Evolutionary conservation across 2,797 vertebrate species (phyloP), one percentile per base, ranked within the genome.

Genomic region (Takifugu rubripes): DNA sequence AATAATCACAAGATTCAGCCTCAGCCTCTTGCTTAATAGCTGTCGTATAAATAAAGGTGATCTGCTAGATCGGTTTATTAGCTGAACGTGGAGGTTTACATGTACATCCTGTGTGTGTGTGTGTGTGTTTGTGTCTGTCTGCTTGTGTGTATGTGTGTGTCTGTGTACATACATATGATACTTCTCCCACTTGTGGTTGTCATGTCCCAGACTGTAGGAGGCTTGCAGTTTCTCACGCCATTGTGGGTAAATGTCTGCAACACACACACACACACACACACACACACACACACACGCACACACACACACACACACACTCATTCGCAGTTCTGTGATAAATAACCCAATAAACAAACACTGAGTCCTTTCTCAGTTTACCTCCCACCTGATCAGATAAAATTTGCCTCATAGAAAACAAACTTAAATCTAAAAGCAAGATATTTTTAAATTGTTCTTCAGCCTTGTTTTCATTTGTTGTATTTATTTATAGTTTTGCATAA

Each of bases 151-250:
- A 5, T 6, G 44, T 21, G 44, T 46, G 44, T 4, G 46, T 56
- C 36, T 52, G 49, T 56, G 16, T 62, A 60, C 5, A 31, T 62
- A 62, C 66, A 67, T 62, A 42, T 25, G 2, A 48, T 11, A 11
- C 46, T 36, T 66, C 74, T 76, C 70, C 78, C 60, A 78, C 77
- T 70, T 70, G 75, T 85, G 81, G 78, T 79, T 68, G 49, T 72
- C 64, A 74, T 66, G 58, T 72, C 58, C 73, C 71, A 84, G 84
- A 89, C 79, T 25, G 88, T 89, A 75, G 86, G 89, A 88, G 89
- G 84, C 61, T 61, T 79, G 82, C 76, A 87, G 83, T 66, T 71
- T 87, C 68, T 84, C 77, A 79, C 69, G 71, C 72, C 66, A 64
- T 70, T 62, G 64, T 62, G 68, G 61, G 51, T 33, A 61, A 55